phyloP scores from a whole-genome alignment of 2,113 vertebrate genomes.

The Nerophis ophidion region DNA sequence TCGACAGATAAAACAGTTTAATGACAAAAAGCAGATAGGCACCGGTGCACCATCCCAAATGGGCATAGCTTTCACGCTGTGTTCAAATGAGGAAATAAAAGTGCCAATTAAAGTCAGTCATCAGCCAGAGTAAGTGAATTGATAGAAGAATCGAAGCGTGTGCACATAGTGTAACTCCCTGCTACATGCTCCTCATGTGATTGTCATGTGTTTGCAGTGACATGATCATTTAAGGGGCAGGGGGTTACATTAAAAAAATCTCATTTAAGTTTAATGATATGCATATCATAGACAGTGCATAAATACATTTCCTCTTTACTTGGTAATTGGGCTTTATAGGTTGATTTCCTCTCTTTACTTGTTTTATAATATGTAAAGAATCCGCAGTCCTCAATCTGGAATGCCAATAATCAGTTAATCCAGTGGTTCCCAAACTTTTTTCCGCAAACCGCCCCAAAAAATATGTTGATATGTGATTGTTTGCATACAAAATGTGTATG shows the following conservation, averaged over 20 bases:
- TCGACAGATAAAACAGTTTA: neutral
- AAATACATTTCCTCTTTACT: neutral
- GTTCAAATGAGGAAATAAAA: constrained; percentile 5
- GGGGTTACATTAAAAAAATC: neutral
- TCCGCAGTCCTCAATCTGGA: too few species aligned
- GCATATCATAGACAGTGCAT: neutral
- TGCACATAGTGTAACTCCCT: neutral
- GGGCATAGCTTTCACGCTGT: constrained; percentile 1
- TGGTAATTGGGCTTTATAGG: too few species aligned
- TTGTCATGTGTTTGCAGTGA: constrained; percentile 18
- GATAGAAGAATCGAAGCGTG: neutral
- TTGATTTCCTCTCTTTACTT: too few species aligned
- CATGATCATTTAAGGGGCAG: neutral
- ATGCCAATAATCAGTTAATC: too few species aligned
- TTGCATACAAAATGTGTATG: too few species aligned
- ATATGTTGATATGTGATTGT: too few species aligned
- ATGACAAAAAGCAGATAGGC: constrained; percentile 4
- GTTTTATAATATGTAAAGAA: too few species aligned
- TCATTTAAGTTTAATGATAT: neutral
- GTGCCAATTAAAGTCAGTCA: neutral
- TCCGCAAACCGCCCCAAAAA: too few species aligned
- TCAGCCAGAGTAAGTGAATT: neutral
- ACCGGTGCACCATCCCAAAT: constrained; percentile 1
- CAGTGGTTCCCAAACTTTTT: too few species aligned
- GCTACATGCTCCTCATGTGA: constrained; percentile 5